These are phyloP conservation scores for Progne subis DNA, from an alignment of 2,113 vertebrate species.

Conservation along the genomic window DNA sequence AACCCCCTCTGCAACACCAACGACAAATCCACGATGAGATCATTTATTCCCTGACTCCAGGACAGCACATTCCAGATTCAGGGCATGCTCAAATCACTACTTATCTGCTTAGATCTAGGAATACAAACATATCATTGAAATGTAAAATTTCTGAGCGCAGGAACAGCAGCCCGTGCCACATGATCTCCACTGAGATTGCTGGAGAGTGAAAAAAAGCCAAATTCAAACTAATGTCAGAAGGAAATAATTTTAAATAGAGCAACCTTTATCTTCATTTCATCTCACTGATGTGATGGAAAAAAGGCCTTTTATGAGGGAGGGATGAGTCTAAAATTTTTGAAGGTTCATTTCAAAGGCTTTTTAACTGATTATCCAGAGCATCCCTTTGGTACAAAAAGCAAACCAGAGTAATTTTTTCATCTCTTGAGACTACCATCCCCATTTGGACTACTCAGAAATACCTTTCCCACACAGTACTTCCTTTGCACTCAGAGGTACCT, in stretches of 20 bases:
- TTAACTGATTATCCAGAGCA: conserved; percentile 30
- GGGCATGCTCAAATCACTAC: neutral
- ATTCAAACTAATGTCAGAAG: conserved; percentile 25
- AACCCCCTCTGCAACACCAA: neutral
- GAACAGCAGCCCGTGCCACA: neutral
- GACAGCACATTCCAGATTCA: conserved; percentile 4
- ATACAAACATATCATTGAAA: conserved; percentile 41
- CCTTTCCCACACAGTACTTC: neutral
- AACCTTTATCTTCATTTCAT: conserved; percentile 37
- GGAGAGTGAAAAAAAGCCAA: conserved; percentile 16
- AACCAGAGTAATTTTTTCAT: neutral
- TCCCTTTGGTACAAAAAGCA: conserved; percentile 3
- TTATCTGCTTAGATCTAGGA: conserved; percentile 31
- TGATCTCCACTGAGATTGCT: conserved; percentile 44
- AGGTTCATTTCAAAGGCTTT: conserved; percentile 42
- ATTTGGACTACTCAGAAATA: neutral
- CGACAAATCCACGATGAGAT: neutral
- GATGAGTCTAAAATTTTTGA: conserved; percentile 31
- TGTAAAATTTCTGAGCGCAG: neutral
- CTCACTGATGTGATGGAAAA: conserved; percentile 39
- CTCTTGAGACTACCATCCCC: neutral
- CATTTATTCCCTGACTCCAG: neutral
- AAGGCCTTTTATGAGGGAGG: neutral
- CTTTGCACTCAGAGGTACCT: neutral
- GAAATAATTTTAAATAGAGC: conserved; percentile 40